Base-by-base conservation (phyloP, 2,113 vertebrate genomes). In the Clarias magur region DNA sequence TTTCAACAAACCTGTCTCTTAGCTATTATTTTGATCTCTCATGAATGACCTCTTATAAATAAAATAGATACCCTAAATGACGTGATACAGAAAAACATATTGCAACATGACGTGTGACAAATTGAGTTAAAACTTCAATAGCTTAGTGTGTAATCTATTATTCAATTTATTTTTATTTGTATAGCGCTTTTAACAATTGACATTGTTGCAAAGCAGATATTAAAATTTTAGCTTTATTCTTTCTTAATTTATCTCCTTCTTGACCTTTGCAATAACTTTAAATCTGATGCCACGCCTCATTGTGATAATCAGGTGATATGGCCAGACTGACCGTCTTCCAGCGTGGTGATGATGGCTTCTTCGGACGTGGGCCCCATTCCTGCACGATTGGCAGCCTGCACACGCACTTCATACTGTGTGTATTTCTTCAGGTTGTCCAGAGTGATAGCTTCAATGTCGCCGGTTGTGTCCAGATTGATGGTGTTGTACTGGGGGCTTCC, bases 401-500 rank as follows among this genome's bases (percentile, higher is more conserved):
- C 98, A 89, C 99, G 97, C 94, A 99, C 97, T 75, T 98, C 98
- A 78, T 99, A 99, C 94, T 99, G 98, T 0, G 98, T 99, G 94
- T 98, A 99, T 93, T 99, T 99, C 90, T 97, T 97, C 62, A 99
- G 96, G 92, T 99, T 97, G 93, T 99, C 97, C 92, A 99, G 95
- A 0, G 96, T 94, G 84, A 99, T 96, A 83, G 96, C 95, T 93
- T 99, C 98, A 0, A 94, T 97, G 95, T 99, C 98, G 0, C 98
- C 98, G 0, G 97, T 98, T 88, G 96, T 98, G 94, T 99, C 98
- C 9, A 99, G 94, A n/a, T 96, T 98, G 94, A 99, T 96, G 88
- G 99, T 98, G 92, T 97, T 99, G 93, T 99, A 99, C 91, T 99
- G 98, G 92, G 97, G 97, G 88, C 97, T 98, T 3, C 97, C 97